Base-by-base conservation (phyloP, 2,797 vertebrate genomes). In the Graptemys geographica region DNA sequence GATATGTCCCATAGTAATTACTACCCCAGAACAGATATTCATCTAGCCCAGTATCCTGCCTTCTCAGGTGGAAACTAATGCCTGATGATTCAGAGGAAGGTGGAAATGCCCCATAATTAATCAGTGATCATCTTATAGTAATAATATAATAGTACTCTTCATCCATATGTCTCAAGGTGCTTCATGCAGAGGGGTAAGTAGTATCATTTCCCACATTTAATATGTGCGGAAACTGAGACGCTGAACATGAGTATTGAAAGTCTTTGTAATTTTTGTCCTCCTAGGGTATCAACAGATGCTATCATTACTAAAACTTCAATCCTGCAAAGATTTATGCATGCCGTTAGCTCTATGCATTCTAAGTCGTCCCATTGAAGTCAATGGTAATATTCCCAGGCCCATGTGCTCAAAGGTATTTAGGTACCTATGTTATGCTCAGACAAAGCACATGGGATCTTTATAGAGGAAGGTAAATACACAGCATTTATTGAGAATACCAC, bases 141-240 rank as follows among this genome's bases (percentile, higher is more conserved):
- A 16, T 8, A 83, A 94, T 93, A 88, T 81, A 56, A 56, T 4
- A 90, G 11, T 11, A 81, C 31, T 83, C 93, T 81, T 81, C 13
- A 79, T 65, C 27, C 57, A 23, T 11, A 69, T 31, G 89, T 37
- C 31, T 86, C 81, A 56, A 89, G 57, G 81, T 79, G 47, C 16
- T 84, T 59, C 90, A 37, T 57, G 11, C 9, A 27, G 27, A 57
- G 69, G 86, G 83, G 31, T 72, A 88, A 94, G 94, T 89, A 90
- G 81, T 56, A n/a, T 69, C 76, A 41, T 84, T 23, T 25, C 88
- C 93, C 27, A 11, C 1, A 37, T 90, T 94, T 96, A 83, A 83
- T 83, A 55, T 62, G 47, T 15, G 19, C 55, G 37, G 27, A 90
- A 83, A 81, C 41, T 31, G 74, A 80, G 28, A 81, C 41, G 16